These are phyloP conservation scores for rabbit (Oryctolagus cuniculus) DNA, from an alignment of 2,113 vertebrate species.

Conservation along the genomic window mOryCun1.1 NC_091440.1:114595001-114595500, in stretches of 20 bases:
- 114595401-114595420: conserved; percentile 31
- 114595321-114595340: conserved; percentile 32
- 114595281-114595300: not conserved
- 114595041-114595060: conserved; percentile 84
- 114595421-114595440: conserved; percentile 28
- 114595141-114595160: conserved; percentile 57
- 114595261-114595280: conserved; percentile 56
- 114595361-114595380: conserved; percentile 10
- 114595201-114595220: conserved; percentile 45
- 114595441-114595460: conserved; percentile 68
- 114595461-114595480: conserved; percentile 72
- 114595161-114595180: conserved; percentile 36
- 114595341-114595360: conserved; percentile 51
- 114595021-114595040: conserved; percentile 87
- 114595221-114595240: conserved; percentile 33
- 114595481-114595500: conserved; percentile 12
- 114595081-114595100: conserved; percentile 82
- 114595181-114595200: conserved; percentile 43
- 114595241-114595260: conserved; percentile 20
- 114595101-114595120: conserved; percentile 74
- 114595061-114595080: conserved; percentile 77
- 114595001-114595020: conserved; percentile 85
- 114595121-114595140: conserved; percentile 74
- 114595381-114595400: conserved; percentile 48
- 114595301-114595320: conserved; percentile 35